Conservation (phyloP, 2,113 vertebrate genomes). For the Dasypus novemcinctus region DNA sequence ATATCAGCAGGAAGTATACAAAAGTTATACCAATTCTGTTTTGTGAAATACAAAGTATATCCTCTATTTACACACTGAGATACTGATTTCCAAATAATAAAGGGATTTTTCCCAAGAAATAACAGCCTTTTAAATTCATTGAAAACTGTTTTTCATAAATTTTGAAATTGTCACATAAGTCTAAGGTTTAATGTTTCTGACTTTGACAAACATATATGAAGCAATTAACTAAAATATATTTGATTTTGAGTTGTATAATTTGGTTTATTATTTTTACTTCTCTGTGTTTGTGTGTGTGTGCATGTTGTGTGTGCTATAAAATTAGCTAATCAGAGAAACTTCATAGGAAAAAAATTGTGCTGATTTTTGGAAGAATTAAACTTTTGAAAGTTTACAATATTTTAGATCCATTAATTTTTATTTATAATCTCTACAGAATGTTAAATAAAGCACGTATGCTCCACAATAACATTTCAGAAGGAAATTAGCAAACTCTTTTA, state of each 20-base stretch:
- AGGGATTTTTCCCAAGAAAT: background rate
- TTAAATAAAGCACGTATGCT: background rate
- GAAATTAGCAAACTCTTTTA: background rate
- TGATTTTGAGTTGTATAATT: background rate
- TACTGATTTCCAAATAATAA: background rate
- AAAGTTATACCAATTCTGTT: background rate
- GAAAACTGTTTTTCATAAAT: background rate
- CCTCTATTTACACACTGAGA: background rate
- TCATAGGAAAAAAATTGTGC: background rate
- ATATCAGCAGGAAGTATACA: constrained; percentile 7
- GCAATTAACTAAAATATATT: background rate
- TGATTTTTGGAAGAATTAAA: background rate
- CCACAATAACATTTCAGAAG: background rate
- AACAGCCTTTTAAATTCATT: background rate
- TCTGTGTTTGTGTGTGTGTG: background rate
- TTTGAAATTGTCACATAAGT: background rate
- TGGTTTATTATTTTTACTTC: background rate
- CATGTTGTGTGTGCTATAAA: background rate
- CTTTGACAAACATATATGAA: background rate
- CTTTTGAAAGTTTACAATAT: background rate
- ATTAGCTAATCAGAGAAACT: background rate
- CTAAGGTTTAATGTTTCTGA: background rate
- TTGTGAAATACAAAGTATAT: background rate
- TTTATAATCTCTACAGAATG: background rate
- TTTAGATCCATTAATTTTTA: background rate